Percentiles rank a stretch among this genome's conserved stretches.
Conservation (phyloP, 2,888 invertebrate genomes). For the Cepaea hortensis region DNA sequence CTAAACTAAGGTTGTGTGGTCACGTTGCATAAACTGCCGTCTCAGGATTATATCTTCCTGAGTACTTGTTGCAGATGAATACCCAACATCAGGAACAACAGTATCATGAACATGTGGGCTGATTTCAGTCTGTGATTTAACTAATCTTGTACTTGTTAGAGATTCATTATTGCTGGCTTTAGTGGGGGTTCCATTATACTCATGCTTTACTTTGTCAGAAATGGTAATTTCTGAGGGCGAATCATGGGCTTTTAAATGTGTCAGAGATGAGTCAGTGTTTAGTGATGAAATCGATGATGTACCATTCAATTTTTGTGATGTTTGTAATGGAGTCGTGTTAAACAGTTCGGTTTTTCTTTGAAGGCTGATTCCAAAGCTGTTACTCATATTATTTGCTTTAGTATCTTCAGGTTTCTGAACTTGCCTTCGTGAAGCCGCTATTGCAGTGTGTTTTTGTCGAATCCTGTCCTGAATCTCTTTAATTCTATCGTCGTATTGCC, state of each 20-base stretch:
- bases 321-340: neutral
- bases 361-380: neutral
- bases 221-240: neutral
- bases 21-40: neutral
- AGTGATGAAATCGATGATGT: neutral
- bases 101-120: neutral
- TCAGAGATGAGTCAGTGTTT: neutral
- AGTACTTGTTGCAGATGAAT: neutral
- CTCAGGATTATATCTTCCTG: neutral
- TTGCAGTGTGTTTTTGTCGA: conserved; percentile 3
- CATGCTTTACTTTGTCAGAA: neutral
- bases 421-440: neutral
- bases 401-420: neutral
- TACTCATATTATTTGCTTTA: neutral
- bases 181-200: neutral
- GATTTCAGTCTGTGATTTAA: neutral
- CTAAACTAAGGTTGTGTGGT: too few species aligned
- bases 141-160: neutral
- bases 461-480: conserved; percentile 22
- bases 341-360: neutral
- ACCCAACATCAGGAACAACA: neutral
- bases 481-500: conserved; percentile 10
- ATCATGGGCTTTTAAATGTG: neutral
- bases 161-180: neutral
- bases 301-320: neutral